A percentile compares a stretch with the other conserved stretches of the same genome.
Evolutionary conservation across 1,140 invertebrate genomes (phyloP).

Genomic region (Sogatella furcifera): DNA sequence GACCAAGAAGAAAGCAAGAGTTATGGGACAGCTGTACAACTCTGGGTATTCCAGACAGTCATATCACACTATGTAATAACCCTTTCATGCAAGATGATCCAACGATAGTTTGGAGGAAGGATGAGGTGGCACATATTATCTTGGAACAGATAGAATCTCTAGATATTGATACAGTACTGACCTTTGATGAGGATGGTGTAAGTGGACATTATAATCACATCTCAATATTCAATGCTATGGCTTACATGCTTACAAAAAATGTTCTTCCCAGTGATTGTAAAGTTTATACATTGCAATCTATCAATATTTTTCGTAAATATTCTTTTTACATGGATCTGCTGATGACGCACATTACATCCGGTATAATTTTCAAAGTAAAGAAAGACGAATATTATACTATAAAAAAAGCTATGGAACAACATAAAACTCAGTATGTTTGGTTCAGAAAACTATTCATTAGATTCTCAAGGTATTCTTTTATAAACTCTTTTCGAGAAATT

Average conservation of each 20-base stretch:
- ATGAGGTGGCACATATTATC: slow-evolving; percentile 58
- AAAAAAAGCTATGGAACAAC: not conserved
- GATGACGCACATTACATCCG: not conserved
- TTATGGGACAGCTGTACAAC: slow-evolving; percentile 62
- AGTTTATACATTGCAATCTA: slow-evolving; percentile 70
- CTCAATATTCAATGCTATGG: slow-evolving; percentile 66
- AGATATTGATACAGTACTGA: slow-evolving; percentile 73
- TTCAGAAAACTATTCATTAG: not conserved
- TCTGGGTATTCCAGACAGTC: slow-evolving; percentile 63
- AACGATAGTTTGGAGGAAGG: slow-evolving; percentile 58
- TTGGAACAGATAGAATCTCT: slow-evolving; percentile 57
- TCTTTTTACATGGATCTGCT: slow-evolving; percentile 57
- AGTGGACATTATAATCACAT: slow-evolving; percentile 84
- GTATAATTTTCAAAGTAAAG: not conserved
- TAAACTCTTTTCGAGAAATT: not conserved
- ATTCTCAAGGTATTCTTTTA: not conserved
- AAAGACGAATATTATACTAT: not conserved
- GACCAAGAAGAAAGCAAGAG: slow-evolving; percentile 58
- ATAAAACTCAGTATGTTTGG: not conserved
- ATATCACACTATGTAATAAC: slow-evolving; percentile 57
- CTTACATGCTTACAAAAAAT: slow-evolving; percentile 60
- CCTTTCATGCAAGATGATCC: slow-evolving; percentile 65
- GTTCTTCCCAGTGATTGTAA: slow-evolving; percentile 64
- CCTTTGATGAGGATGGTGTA: slow-evolving; percentile 85
- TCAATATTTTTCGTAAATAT: slow-evolving; percentile 81